phyloP scores from a whole-genome alignment of 2,888 invertebrate species.

The Callosobruchus maculatus region DNA sequence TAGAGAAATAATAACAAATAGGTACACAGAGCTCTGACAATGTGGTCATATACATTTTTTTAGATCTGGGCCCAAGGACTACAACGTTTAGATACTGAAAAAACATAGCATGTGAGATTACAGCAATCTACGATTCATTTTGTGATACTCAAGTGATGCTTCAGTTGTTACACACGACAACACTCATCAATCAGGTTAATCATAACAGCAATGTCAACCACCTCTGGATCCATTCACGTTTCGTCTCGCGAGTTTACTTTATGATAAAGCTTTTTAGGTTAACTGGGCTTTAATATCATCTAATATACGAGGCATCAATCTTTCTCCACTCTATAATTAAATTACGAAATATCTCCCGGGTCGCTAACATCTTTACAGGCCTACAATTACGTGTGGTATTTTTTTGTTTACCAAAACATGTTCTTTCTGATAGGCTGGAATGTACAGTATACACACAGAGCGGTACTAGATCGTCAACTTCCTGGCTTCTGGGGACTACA shows the following conservation, averaged over 20 bases:
- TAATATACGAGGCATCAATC: neutral
- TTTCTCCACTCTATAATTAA: neutral
- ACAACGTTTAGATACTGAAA: too few species aligned
- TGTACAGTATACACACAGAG: neutral
- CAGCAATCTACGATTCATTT: too few species aligned
- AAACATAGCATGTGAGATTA: too few species aligned
- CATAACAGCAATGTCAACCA: neutral
- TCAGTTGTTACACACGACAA: too few species aligned
- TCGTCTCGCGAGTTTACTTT: neutral
- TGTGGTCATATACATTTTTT: too few species aligned
- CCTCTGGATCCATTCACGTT: neutral
- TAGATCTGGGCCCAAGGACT: too few species aligned
- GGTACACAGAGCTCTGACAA: too few species aligned
- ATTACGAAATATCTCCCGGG: neutral
- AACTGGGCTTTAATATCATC: neutral
- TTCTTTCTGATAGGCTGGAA: neutral
- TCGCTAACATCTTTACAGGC: neutral
- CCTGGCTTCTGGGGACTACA: neutral
- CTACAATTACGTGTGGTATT: neutral
- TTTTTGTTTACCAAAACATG: neutral
- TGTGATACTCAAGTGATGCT: too few species aligned
- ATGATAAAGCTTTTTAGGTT: neutral
- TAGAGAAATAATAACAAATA: too few species aligned
- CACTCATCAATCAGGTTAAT: neutral
- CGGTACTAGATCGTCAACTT: neutral